Evolutionary conservation across 2,797 vertebrate species (phyloP), one percentile per base, ranked within the genome.

Genomic region (Acanthornis magna): DNA sequence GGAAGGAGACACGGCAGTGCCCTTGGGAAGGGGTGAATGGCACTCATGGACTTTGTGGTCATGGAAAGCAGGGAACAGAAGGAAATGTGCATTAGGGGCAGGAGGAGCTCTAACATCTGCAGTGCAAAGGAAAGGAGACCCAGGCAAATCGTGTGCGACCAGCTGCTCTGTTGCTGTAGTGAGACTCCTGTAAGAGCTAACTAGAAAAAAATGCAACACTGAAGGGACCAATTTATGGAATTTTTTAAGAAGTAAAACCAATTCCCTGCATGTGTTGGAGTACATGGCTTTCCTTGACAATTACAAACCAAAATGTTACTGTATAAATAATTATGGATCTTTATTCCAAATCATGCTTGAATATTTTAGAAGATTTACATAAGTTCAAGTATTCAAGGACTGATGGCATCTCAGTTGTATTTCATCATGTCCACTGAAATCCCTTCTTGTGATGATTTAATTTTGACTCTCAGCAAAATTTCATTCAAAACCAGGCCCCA

Each of bases 81-180:
- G 26, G 17, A 7, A 16, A 4, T 3, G 5, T 51, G n/a, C 0
- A 0, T 11, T 22, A 21, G 23, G 53, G 12, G 16, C 4, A 7
- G 36, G 12, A 80, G 38, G 32, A 87, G 34, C 12, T 45, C 13
- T 21, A 17, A 29, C 10, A 19, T 13, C 10, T 45, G 17, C 15
- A 42, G 34, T 5, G 9, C 32, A 87, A 77, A 81, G 11, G 15
- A 85, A 48, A 66, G 19, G 16, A 57, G 27, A 66, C 11, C 1
- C 22, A 65, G 22, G 13, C 25, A 80, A 48, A 30, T 10, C 8
- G 2, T 23, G 30, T 60, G 66, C 85, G 27, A 61, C 5, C 32
- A 38, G 16, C 6, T 22, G 20, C 53, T 66, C 57, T 57, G 16
- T 42, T 30, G 19, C 40, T 74, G 11, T 2, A 15, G 17, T 78